phyloP scores from a whole-genome alignment of 1,140 invertebrate genomes.

The Cyclina sinensis region DNA sequence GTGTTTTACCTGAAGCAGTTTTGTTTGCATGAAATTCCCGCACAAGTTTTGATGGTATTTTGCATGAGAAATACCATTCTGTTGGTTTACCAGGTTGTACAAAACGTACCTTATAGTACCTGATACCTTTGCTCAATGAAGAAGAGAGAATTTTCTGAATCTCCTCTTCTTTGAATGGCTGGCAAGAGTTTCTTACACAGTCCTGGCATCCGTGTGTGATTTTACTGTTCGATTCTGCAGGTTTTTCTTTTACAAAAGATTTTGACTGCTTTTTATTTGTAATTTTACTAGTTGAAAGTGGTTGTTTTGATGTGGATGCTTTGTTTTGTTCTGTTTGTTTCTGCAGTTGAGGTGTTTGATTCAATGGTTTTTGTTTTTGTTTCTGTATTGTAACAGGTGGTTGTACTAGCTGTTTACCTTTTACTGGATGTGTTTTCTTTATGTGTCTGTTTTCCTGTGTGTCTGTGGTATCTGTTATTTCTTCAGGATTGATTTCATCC shows the following conservation, averaged over 20 bases:
- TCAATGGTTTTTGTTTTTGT: not conserved
- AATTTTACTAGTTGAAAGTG: not conserved
- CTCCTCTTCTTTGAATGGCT: not conserved
- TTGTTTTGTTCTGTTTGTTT: not conserved
- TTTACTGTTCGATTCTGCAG: not conserved
- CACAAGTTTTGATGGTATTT: not conserved
- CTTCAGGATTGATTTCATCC: not conserved
- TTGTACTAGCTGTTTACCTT: not conserved
- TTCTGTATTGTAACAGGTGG: not conserved
- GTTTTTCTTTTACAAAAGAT: not conserved
- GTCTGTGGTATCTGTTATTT: not conserved
- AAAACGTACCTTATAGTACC: not conserved
- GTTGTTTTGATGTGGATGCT: not conserved
- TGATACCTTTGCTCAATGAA: not conserved
- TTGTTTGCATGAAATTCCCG: constrained; percentile 39
- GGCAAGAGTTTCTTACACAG: not conserved
- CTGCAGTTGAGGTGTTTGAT: not conserved
- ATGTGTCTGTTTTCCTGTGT: not conserved
- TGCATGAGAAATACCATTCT: constrained; percentile 38
- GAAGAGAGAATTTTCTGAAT: not conserved
- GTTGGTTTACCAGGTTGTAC: not conserved
- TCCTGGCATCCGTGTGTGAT: not conserved
- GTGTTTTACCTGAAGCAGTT: constrained; percentile 45
- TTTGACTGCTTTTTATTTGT: not conserved
- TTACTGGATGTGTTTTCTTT: not conserved